phyloP scores from a whole-genome alignment of 2,113 vertebrate species.

The Heterocephalus glaber region DNA sequence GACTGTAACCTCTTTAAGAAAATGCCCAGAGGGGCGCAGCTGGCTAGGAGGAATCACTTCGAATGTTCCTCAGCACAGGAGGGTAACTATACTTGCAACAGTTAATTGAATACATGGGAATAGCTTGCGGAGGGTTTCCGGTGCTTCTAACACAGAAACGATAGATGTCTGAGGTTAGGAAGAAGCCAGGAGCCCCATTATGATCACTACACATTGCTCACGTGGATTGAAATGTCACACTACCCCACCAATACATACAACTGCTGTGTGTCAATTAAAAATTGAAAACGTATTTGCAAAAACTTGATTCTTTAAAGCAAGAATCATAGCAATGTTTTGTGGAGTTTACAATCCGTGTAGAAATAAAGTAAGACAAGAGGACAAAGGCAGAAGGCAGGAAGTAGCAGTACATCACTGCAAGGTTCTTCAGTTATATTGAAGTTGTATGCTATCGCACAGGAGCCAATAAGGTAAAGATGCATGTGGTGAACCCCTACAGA shows the following conservation, averaged over 20 bases:
- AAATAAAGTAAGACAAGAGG: neutral
- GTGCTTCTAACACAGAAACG: neutral
- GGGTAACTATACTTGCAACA: neutral
- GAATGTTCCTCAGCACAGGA: too few relatives aligned
- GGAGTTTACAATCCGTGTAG: neutral
- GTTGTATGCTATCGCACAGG: neutral
- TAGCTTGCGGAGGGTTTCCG: neutral
- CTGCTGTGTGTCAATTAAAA: neutral
- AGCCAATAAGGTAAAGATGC: neutral
- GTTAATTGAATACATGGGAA: fast-evolving
- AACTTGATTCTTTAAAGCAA: neutral
- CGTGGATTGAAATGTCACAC: neutral
- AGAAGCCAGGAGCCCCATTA: neutral
- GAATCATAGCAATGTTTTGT: neutral
- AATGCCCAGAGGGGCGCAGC: neutral
- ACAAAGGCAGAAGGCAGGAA: neutral
- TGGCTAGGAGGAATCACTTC: neutral
- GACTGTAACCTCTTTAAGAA: fast-evolving
- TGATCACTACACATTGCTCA: neutral
- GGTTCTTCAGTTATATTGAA: neutral
- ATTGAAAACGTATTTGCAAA: neutral
- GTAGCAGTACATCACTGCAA: neutral
- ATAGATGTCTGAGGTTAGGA: neutral
- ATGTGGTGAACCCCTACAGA: neutral
- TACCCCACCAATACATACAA: neutral